phyloP scores from a whole-genome alignment of 2,113 vertebrate species.

The Prolemur simus region DNA sequence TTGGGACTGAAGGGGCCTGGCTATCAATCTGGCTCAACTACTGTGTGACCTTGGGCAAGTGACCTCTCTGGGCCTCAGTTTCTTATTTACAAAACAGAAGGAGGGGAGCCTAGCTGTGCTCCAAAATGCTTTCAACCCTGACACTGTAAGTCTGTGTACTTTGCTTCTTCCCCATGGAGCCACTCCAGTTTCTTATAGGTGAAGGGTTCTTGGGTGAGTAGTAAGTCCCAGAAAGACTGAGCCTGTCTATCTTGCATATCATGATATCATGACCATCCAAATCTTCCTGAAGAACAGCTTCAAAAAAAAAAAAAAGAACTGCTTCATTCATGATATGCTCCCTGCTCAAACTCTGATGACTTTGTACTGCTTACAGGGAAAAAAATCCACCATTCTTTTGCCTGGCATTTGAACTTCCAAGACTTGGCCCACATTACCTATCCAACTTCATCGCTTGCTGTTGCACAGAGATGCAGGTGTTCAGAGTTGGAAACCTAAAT shows the following conservation, averaged over 20 bases:
- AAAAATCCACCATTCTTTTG: background rate
- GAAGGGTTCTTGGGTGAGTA: background rate
- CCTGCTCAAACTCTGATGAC: background rate
- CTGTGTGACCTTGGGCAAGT: background rate
- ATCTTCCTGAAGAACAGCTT: slow-evolving; percentile 9
- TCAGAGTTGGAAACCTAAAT: background rate
- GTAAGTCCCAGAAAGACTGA: background rate
- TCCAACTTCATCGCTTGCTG: background rate
- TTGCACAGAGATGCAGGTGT: background rate
- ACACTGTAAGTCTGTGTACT: background rate
- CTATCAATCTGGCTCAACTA: background rate
- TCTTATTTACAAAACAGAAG: background rate
- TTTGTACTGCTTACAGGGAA: background rate
- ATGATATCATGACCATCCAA: background rate
- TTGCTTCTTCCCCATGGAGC: background rate
- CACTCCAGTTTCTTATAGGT: background rate
- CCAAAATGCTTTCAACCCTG: background rate
- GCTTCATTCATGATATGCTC: background rate
- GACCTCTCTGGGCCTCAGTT: background rate
- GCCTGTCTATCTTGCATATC: background rate
- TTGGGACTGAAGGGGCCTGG: background rate
- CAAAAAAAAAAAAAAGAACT: background rate
- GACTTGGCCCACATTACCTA: background rate
- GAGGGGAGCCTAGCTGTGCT: background rate
- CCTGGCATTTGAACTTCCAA: background rate